Percentiles rank a stretch among this genome's conserved stretches.
phyloP scores from a whole-genome alignment of 2,888 invertebrate species.

The Diarsia brunnea region DNA sequence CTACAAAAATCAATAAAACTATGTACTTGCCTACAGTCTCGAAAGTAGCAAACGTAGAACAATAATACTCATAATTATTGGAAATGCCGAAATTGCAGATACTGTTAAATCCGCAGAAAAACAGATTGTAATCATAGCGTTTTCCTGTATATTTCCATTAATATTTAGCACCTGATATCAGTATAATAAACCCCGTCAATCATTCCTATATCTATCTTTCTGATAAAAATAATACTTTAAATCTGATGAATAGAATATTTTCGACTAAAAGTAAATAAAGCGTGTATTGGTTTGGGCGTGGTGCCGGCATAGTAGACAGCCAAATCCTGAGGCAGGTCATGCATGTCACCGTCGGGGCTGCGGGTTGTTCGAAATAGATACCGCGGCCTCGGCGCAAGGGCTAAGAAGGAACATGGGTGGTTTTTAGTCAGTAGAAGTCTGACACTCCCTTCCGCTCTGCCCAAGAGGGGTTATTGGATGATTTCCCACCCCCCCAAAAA shows the following conservation, averaged over 20 bases:
- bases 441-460: too few species aligned
- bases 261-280: constrained; percentile 8
- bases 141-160: constrained; percentile 43
- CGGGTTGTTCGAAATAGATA: too few species aligned
- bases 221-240: constrained; percentile 25
- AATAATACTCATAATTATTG: neutral
- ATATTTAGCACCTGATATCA: constrained; percentile 30
- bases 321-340: too few species aligned
- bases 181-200: constrained; percentile 35
- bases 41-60: neutral
- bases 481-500: too few species aligned
- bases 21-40: too few species aligned
- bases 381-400: too few species aligned
- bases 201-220: constrained; percentile 29
- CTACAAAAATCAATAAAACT: constrained; percentile 4
- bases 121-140: constrained; percentile 4
- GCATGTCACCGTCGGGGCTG: too few species aligned
- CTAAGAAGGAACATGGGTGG: too few species aligned
- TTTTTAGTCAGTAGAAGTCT: too few species aligned
- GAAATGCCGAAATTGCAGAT: neutral
- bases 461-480: too few species aligned
- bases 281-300: too few species aligned
- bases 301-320: too few species aligned
- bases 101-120: neutral
- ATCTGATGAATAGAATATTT: constrained; percentile 7